Percentiles rank a stretch among this genome's conserved stretches.
phyloP scores from a whole-genome alignment of 2,797 vertebrate genomes.

The Pseudocheirus occidentalis region DNA sequence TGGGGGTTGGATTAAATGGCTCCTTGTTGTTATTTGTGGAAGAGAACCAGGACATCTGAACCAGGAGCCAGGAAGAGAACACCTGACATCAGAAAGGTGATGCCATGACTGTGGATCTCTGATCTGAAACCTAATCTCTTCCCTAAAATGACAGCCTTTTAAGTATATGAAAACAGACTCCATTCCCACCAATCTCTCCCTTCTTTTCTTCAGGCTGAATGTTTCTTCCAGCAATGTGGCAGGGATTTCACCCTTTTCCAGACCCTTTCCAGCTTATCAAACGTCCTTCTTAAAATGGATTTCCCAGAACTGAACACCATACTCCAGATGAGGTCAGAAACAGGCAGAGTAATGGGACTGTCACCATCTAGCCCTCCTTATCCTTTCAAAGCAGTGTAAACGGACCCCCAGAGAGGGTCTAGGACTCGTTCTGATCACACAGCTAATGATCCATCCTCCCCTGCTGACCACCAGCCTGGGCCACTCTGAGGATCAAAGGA shows the following conservation, averaged over 20 bases:
- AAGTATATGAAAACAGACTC: not conserved
- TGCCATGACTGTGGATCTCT: not conserved
- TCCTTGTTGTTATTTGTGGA: too few species aligned
- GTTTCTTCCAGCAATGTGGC: not conserved
- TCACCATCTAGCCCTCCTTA: not conserved
- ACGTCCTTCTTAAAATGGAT: not conserved
- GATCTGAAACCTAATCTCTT: not conserved
- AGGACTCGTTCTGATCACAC: not conserved
- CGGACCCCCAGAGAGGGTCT: not conserved
- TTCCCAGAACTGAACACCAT: not conserved
- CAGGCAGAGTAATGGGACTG: not conserved
- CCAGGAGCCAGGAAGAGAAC: too few species aligned
- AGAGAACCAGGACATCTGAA: too few species aligned
- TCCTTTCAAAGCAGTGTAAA: not conserved
- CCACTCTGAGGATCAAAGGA: not conserved
- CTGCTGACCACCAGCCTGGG: not conserved
- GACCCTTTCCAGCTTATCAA: not conserved
- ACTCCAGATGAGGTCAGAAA: not conserved
- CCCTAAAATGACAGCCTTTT: not conserved
- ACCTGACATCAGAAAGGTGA: too few species aligned
- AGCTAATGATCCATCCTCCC: not conserved
- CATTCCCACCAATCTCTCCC: too few species aligned
- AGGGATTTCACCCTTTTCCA: not conserved
- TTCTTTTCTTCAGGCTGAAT: not conserved
- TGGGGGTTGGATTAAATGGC: not conserved